These are phyloP conservation scores for Daboia siamensis DNA, from an alignment of 2,113 vertebrate species.

Conservation along the genomic window DNA sequence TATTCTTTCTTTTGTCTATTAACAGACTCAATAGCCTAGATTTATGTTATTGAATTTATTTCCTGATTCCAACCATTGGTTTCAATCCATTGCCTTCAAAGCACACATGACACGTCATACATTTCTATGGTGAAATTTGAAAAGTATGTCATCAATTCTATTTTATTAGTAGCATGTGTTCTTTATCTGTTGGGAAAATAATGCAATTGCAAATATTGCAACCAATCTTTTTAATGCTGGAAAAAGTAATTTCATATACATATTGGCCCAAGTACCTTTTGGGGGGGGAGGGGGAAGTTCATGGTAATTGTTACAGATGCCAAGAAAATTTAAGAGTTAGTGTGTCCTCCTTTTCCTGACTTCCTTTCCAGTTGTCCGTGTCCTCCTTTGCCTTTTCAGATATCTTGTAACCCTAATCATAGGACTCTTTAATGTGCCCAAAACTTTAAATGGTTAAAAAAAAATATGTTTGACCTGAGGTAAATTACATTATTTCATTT, in stretches of 20 bases:
- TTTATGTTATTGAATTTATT: background rate
- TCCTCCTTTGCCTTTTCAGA: background rate
- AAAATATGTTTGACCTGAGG: background rate
- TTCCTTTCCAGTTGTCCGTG: background rate
- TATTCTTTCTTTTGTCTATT: background rate
- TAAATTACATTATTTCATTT: background rate
- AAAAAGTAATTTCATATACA: background rate
- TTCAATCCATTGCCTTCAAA: background rate
- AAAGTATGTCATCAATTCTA: background rate
- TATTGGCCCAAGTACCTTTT: background rate
- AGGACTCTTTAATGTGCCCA: background rate
- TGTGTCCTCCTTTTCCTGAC: background rate
- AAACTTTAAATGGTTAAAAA: background rate
- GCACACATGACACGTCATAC: background rate
- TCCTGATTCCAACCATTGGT: background rate
- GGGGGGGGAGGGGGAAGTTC: fast-evolving
- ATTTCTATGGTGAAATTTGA: background rate
- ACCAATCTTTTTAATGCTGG: background rate
- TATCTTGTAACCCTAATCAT: background rate
- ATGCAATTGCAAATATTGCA: background rate
- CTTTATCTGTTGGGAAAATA: background rate
- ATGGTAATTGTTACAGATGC: background rate
- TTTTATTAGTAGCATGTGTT: background rate
- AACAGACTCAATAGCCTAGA: background rate
- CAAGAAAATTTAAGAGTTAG: background rate